Base-by-base conservation (phyloP, 2,797 vertebrate species). In the Pangasius djambal region DNA sequence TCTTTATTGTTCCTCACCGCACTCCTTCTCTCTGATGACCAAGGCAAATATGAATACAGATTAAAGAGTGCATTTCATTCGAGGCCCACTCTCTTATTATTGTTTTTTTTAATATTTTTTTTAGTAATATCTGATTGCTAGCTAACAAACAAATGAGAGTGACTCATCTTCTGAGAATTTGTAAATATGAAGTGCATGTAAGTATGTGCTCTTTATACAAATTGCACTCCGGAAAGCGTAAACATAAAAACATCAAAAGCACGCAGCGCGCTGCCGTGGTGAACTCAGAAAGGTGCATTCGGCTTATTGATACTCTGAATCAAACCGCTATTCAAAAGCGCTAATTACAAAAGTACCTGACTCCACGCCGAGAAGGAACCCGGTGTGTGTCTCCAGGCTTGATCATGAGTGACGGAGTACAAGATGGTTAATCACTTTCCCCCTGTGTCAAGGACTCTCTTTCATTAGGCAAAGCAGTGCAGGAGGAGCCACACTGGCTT, bases 341-440 rank as follows among this genome's bases (percentile, higher is more conserved):
- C 31, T 57, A 34, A 79, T 79, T 55, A 22, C n/a, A 57, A 55
- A 79, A 79, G 50, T 20, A 79, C 28, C 44, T 20, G 18, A 81
- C 31, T 57, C 55, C 55, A 57, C 52, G 57, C n/a, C 16, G 18
- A 9, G 7, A 20, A 79, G 52, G 52, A 57, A 57, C 77, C 50
- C n/a, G n/a, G 52, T 1, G 77, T 37, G 74, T 12, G 12, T 75
- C 72, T 48, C 16, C 77, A n/a, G 50, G 50, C 77, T 34, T 4
- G 48, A 78, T 78, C 75, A 13, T 78, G 75, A 52, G 52, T 78
- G 75, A 78, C 15, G 28, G 75, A 78, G 1, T 52, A 78, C 48
- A 52, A 52, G 25, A 72, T 63, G 75, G 88, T 86, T 92, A 92
- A 90, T 91, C 87, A 88, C 72, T 65, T 81, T 88, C 86, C 44